Evolutionary conservation across 2,113 vertebrate genomes (phyloP), one percentile per base, ranked within the genome.

Genomic region (Colossoma macropomum): DNA sequence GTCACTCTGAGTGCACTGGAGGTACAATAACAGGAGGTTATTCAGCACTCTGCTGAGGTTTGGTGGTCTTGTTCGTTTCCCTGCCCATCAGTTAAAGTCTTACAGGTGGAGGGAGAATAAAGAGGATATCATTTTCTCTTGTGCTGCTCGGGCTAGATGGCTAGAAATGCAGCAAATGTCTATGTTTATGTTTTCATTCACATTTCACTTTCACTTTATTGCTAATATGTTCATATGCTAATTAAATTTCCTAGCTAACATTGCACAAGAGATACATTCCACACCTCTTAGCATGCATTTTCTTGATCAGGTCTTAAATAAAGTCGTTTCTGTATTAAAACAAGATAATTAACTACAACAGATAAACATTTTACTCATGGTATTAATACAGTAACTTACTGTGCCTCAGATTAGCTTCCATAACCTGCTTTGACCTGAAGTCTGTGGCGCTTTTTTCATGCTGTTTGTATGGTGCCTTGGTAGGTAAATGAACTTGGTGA

Each of bases 1-100:
- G 45, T 86, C 71, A 80, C 79, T 88, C 77, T 89, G 81, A 78
- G 74, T 81, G 17, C 66, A 63, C 81, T 85, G 27, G 59, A 79
- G 73, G 25, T 59, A 73, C 77, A 77, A 54, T 66, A 77, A 56
- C 27, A 27, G 10, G 38, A 3, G 30, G 28, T 65, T 68, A 72
- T 70, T 60, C 65, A 69, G 82, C 66, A 63, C 63, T 69, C 27
- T 30, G 45, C 71, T 66, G 41, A 65, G 45, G 48, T 71, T 66
- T 50, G 28, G 66, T 71, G 78, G 65, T 83, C 34, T 81, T 41
- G 28, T 17, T 70, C 63, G 17, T 28, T 11, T 79, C 70, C 54
- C 52, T 56, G 32, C 50, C 30, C 10, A 12, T 65, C 32, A 79
- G 69, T 27, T 72, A 41, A 32, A 30, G 59, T 41, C 63, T 11